These are phyloP conservation scores for Macaria liturata DNA, from an alignment of 2,888 invertebrate species.

Conservation along the genomic window DNA sequence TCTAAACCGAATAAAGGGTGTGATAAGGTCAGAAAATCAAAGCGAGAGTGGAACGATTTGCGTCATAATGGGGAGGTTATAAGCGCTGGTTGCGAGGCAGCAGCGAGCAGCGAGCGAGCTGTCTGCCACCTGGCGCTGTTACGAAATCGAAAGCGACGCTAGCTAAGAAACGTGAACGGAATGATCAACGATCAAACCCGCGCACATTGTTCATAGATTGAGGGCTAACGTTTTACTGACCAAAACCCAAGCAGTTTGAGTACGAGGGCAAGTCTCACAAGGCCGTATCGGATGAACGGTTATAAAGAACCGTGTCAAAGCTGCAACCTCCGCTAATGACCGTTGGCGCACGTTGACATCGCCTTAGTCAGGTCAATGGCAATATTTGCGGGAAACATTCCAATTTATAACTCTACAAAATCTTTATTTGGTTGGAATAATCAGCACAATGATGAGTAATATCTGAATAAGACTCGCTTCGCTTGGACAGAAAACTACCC, in stretches of 20 bases:
- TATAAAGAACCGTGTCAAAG: constrained; percentile 71
- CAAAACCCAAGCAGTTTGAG: constrained; percentile 3
- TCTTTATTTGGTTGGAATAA: neutral
- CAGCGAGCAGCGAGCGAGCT: constrained; percentile 35
- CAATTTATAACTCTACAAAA: constrained; percentile 5
- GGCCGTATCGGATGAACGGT: constrained; percentile 72
- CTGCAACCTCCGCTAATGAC: constrained; percentile 65
- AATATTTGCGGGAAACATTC: constrained; percentile 39
- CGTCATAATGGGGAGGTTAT: constrained; percentile 60
- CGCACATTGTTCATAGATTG: neutral
- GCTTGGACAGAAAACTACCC: too few relatives aligned
- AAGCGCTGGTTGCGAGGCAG: constrained; percentile 57
- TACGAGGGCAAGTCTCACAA: constrained; percentile 47
- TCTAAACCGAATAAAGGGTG: constrained; percentile 41
- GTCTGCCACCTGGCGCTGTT: constrained; percentile 51
- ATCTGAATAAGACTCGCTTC: constrained; percentile 2
- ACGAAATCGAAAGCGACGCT: constrained; percentile 66
- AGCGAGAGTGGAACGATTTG: constrained; percentile 61
- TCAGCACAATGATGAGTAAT: constrained; percentile 8
- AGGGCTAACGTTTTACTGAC: neutral
- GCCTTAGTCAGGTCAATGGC: constrained; percentile 61
- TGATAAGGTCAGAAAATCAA: constrained; percentile 27
- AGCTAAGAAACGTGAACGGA: constrained; percentile 54
- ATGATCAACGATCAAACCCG: neutral
- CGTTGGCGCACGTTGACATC: constrained; percentile 49